phyloP scores from a whole-genome alignment of 2,797 vertebrate species.

The Anas bernieri region DNA sequence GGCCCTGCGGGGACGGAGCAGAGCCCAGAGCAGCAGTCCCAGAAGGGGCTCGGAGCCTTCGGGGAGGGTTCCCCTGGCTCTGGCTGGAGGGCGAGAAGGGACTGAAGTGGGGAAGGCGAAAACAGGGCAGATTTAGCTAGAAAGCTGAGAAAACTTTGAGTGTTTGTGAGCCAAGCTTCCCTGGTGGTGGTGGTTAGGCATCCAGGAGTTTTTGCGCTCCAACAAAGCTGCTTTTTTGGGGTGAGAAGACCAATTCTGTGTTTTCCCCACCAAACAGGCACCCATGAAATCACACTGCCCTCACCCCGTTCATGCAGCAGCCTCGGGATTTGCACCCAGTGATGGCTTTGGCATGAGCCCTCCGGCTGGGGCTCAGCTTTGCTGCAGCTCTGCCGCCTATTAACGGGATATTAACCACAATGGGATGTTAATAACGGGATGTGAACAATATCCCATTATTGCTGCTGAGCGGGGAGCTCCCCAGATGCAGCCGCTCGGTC shows the following conservation, averaged over 20 bases:
- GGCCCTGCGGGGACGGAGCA: neutral
- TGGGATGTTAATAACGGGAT: too few relatives aligned
- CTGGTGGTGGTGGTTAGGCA: too few relatives aligned
- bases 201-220: neutral
- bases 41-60: neutral
- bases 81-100: too few relatives aligned
- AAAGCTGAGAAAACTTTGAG: neutral
- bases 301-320: rapidly evolving
- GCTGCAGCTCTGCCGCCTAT: too few relatives aligned
- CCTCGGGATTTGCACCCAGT: rapidly evolving
- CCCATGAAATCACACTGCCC: rapidly evolving
- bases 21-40: too few relatives aligned
- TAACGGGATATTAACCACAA: too few relatives aligned
- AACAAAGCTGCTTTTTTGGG: neutral
- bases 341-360: neutral
- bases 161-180: neutral
- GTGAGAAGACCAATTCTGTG: neutral
- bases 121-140: neutral
- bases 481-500: neutral
- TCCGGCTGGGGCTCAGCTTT: neutral
- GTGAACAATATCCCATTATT: neutral
- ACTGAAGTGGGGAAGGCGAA: rapidly evolving
- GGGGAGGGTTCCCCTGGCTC: too few relatives aligned
- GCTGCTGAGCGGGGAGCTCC: neutral
- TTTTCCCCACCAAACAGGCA: neutral